Conservation (phyloP, 2,113 vertebrate species). For the Podilymbus podiceps region DNA sequence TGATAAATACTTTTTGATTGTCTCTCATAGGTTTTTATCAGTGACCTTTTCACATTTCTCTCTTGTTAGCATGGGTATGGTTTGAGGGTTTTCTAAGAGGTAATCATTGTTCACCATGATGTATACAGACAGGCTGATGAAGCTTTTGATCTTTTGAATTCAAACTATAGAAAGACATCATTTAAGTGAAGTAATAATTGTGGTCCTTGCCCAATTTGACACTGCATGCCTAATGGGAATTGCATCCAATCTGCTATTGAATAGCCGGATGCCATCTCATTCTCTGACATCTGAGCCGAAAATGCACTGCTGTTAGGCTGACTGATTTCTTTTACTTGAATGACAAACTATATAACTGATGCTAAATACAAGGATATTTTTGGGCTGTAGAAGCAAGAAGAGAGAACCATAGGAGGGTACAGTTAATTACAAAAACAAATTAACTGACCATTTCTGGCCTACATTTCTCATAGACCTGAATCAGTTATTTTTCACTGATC, state of each 20-base stretch:
- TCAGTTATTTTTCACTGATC: conserved; percentile 61
- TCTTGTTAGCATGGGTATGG: not conserved
- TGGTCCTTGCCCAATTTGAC: conserved; percentile 50
- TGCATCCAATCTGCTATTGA: conserved; percentile 36
- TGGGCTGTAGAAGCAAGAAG: not conserved
- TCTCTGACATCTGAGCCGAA: conserved; percentile 67
- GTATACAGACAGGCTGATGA: not conserved
- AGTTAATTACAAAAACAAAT: conserved; percentile 72
- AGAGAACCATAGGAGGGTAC: conserved; percentile 44
- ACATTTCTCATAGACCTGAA: conserved; percentile 57
- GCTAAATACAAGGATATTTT: conserved; percentile 6
- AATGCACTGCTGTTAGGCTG: conserved; percentile 18
- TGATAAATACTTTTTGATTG: not conserved
- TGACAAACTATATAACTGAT: conserved; percentile 9
- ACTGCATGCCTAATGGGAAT: not conserved
- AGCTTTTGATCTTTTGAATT: conserved; percentile 48
- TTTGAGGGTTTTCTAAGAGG: not conserved
- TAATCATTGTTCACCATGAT: conserved; percentile 2
- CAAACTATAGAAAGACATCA: conserved; percentile 36
- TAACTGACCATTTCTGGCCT: conserved; percentile 56
- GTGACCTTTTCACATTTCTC: not conserved
- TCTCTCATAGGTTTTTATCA: not conserved
- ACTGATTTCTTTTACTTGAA: conserved; percentile 42
- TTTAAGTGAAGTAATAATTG: conserved; percentile 57
- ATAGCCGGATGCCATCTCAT: conserved; percentile 49